Evolutionary conservation across 2,888 invertebrate genomes (phyloP).

Genomic region (Nephrotoma flavescens): DNA sequence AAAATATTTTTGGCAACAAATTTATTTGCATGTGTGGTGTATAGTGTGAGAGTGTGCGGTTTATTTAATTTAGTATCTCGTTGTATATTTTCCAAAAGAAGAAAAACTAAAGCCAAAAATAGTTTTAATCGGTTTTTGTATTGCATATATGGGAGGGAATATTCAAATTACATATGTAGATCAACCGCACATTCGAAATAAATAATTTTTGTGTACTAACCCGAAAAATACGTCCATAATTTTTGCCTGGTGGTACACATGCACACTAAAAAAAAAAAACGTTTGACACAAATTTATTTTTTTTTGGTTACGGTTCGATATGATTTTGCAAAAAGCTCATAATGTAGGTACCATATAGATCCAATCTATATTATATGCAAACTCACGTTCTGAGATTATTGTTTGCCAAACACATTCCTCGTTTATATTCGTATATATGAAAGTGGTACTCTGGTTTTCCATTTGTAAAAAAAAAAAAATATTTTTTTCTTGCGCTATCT

Average conservation of each 20-base stretch:
- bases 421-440: not conserved
- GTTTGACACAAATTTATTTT: not conserved
- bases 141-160: not conserved
- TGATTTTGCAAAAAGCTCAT: not conserved
- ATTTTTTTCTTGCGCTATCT: not conserved
- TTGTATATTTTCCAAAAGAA: not conserved
- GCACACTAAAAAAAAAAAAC: not conserved
- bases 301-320: not conserved
- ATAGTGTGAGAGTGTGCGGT: not conserved
- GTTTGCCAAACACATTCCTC: not conserved
- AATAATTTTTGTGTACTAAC: not conserved
- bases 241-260: not conserved
- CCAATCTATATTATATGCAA: not conserved
- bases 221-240: not conserved
- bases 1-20: not conserved
- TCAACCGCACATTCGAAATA: not conserved
- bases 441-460: not conserved
- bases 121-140: not conserved
- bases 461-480: not conserved
- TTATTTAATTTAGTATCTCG: not conserved
- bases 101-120: not conserved
- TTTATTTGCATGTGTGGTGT: not conserved
- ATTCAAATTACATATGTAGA: not conserved
- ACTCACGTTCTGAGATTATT: not conserved
- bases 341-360: not conserved